A percentile compares a stretch with the other conserved stretches of the same genome.
These are phyloP conservation scores for Lepus americanus DNA, from an alignment of 2,113 vertebrate genomes.

Conservation along the genomic window DNA sequence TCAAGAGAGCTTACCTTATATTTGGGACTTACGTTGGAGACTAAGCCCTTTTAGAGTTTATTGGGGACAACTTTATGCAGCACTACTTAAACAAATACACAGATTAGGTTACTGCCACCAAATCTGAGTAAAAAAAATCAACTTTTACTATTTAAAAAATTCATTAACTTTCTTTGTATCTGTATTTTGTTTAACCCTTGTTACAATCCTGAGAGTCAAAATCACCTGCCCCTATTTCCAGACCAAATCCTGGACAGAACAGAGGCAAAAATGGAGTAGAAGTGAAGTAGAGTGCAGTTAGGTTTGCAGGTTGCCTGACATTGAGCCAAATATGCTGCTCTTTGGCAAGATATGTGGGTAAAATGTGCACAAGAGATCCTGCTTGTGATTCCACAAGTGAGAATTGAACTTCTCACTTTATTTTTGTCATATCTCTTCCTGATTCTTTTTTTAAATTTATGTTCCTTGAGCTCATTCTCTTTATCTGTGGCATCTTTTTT, in stretches of 20 bases:
- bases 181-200: neutral
- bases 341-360: neutral
- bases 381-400: too few relatives aligned
- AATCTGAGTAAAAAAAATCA: conserved; percentile 23
- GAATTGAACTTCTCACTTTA: neutral
- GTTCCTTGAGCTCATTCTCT: neutral
- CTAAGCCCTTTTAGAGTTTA: neutral
- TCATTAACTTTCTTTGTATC: neutral
- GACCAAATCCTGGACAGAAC: neutral
- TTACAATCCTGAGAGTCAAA: neutral
- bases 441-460: neutral
- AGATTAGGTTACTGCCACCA: neutral
- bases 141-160: neutral
- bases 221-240: neutral
- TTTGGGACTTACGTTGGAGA: neutral
- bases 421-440: neutral
- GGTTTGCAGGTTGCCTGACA: neutral
- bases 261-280: neutral
- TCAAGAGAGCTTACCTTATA: neutral
- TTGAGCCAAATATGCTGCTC: neutral
- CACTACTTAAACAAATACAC: neutral
- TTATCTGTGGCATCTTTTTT: neutral
- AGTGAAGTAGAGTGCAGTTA: neutral
- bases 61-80: neutral
- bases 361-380: neutral